phyloP scores from a whole-genome alignment of 2,888 invertebrate species.

The Acleris emargana region DNA sequence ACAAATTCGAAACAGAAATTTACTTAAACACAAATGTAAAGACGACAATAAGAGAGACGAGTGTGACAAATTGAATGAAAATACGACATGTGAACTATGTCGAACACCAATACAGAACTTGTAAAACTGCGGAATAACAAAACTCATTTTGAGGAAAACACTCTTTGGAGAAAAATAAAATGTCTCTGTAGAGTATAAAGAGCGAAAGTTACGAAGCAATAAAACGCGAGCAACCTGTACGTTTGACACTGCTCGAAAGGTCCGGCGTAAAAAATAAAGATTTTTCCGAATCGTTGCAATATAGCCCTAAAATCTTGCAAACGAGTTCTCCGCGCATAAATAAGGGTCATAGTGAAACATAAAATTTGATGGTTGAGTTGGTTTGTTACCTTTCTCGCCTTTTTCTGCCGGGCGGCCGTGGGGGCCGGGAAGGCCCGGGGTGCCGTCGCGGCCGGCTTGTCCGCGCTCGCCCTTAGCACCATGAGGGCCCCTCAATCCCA shows the following conservation, averaged over 20 bases:
- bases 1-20: conserved; percentile 5
- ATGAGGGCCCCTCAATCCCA: conserved; percentile 82
- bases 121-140: conserved; percentile 30
- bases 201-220: conserved; percentile 51
- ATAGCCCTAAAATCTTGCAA: conserved; percentile 75
- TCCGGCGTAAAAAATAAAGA: conserved; percentile 70
- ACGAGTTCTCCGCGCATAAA: conserved; percentile 73
- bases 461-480: conserved; percentile 88
- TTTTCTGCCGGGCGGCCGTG: conserved; percentile 87
- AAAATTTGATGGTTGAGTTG: conserved; percentile 81
- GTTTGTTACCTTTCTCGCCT: conserved; percentile 87
- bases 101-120: conserved; percentile 29
- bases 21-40: conserved; percentile 10
- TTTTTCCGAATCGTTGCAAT: conserved; percentile 76
- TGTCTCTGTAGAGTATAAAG: conserved; percentile 25
- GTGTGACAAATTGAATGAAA: conserved; percentile 33
- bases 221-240: conserved; percentile 59
- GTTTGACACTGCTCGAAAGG: conserved; percentile 60
- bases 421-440: conserved; percentile 84
- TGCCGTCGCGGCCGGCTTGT: conserved; percentile 87
- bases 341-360: conserved; percentile 78
- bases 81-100: conserved; percentile 29
- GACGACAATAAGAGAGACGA: conserved; percentile 15
- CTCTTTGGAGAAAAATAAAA: conserved; percentile 57
- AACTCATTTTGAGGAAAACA: conserved; percentile 33